Percentiles rank a stretch among this genome's conserved stretches.
These are phyloP conservation scores for Cephalopholis sonnerati DNA, from an alignment of 2,113 vertebrate species.

Conservation along the genomic window DNA sequence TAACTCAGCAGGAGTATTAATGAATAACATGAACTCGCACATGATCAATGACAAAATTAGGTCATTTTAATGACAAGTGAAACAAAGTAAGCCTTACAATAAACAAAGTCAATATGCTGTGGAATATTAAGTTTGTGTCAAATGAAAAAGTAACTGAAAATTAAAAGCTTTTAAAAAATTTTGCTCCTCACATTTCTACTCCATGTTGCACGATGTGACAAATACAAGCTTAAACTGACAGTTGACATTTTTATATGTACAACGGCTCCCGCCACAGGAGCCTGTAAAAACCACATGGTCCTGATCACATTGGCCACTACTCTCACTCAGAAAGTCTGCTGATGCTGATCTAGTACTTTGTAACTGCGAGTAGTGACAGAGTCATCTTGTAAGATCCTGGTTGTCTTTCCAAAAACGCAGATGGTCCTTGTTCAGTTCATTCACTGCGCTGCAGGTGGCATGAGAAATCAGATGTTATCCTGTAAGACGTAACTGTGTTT, in stretches of 20 bases:
- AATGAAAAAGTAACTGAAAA: constrained; percentile 60
- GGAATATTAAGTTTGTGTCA: constrained; percentile 57
- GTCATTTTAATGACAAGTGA: constrained; percentile 73
- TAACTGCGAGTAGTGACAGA: constrained; percentile 6
- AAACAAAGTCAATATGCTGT: constrained; percentile 52
- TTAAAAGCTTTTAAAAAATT: constrained; percentile 45
- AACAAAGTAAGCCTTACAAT: constrained; percentile 67
- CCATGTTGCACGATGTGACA: constrained; percentile 39
- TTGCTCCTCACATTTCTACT: constrained; percentile 39
- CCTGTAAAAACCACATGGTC: constrained; percentile 24
- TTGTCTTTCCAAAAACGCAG: constrained; percentile 24
- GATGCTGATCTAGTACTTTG: constrained; percentile 26
- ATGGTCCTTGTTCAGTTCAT: constrained; percentile 38
- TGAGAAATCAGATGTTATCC: constrained; percentile 22
- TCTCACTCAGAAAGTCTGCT: constrained; percentile 18
- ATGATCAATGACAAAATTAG: constrained; percentile 45
- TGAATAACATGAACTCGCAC: constrained; percentile 1
- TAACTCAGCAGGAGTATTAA: background rate
- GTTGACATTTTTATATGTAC: constrained; percentile 55
- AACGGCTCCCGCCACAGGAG: constrained; percentile 45
- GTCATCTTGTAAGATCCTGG: constrained; percentile 15
- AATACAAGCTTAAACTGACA: constrained; percentile 46
- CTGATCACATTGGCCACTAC: constrained; percentile 7
- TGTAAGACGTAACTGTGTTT: background rate
- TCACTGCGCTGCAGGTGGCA: constrained; percentile 38